phyloP scores from a whole-genome alignment of 2,113 vertebrate genomes.

The Haemorhous mexicanus region DNA sequence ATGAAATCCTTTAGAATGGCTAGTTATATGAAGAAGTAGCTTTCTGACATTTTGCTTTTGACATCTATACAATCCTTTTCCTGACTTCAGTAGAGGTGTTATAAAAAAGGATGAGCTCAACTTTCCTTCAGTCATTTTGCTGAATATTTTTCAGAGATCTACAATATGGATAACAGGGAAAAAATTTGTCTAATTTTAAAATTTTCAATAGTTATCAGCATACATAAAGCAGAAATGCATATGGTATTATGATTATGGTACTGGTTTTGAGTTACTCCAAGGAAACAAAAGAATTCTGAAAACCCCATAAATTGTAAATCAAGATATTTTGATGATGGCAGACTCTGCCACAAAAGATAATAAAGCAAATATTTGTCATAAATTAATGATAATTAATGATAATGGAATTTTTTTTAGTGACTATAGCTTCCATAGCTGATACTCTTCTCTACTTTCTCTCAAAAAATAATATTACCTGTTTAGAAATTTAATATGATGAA shows the following conservation, averaged over 20 bases:
- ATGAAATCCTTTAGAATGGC: background rate
- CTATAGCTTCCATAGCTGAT: background rate
- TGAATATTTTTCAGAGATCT: background rate
- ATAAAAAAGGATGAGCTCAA: background rate
- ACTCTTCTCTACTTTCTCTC: background rate
- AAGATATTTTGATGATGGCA: background rate
- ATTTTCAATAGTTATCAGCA: background rate
- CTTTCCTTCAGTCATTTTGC: background rate
- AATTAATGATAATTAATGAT: background rate
- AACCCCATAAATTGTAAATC: background rate
- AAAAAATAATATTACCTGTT: background rate
- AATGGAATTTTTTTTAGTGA: background rate
- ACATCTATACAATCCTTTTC: background rate
- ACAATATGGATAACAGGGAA: background rate
- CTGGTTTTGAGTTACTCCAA: background rate
- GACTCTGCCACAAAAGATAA: background rate
- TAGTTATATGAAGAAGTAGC: background rate
- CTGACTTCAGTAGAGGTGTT: background rate
- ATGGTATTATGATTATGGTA: background rate
- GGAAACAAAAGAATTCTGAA: background rate
- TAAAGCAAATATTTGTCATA: background rate
- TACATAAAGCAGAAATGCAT: background rate
- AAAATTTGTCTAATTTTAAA: background rate
- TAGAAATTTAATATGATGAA: background rate
- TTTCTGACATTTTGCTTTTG: background rate